Percentiles rank a stretch among this genome's conserved stretches.
Conservation (phyloP, 2,888 invertebrate genomes). For the Ephialtes manifestator region DNA sequence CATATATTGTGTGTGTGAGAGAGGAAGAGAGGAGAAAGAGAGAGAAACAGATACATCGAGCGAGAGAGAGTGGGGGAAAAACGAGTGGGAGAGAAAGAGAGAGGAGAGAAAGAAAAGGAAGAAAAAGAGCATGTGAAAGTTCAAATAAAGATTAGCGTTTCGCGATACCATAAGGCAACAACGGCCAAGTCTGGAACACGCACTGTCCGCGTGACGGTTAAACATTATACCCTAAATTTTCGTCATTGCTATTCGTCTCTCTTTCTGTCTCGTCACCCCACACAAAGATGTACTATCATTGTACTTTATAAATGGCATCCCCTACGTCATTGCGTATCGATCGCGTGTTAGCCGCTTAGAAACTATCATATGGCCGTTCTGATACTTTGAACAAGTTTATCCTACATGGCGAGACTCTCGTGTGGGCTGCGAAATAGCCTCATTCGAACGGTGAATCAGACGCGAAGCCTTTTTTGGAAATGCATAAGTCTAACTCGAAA, state of each 20-base stretch:
- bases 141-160: constrained; percentile 70
- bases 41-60: neutral
- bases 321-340: constrained; percentile 61
- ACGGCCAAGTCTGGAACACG: constrained; percentile 25
- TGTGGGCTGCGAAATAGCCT: constrained; percentile 30
- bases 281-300: constrained; percentile 38
- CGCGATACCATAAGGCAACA: constrained; percentile 45
- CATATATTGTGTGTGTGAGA: constrained; percentile 4
- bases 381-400: constrained; percentile 20
- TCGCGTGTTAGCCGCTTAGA: constrained; percentile 56
- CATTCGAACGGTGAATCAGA: constrained; percentile 19
- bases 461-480: constrained; percentile 65
- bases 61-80: constrained; percentile 7
- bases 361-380: constrained; percentile 51
- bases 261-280: constrained; percentile 1
- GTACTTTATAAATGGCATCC: constrained; percentile 47
- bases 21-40: constrained; percentile 22
- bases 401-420: constrained; percentile 17
- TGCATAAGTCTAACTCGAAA: constrained; percentile 12
- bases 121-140: constrained; percentile 81
- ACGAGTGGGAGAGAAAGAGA: constrained; percentile 14
- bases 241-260: constrained; percentile 13
- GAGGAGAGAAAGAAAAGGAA: constrained; percentile 22
- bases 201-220: constrained; percentile 17
- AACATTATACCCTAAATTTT: constrained; percentile 29